phyloP scores from a whole-genome alignment of 2,113 vertebrate species.

The Callospermophilus lateralis region DNA sequence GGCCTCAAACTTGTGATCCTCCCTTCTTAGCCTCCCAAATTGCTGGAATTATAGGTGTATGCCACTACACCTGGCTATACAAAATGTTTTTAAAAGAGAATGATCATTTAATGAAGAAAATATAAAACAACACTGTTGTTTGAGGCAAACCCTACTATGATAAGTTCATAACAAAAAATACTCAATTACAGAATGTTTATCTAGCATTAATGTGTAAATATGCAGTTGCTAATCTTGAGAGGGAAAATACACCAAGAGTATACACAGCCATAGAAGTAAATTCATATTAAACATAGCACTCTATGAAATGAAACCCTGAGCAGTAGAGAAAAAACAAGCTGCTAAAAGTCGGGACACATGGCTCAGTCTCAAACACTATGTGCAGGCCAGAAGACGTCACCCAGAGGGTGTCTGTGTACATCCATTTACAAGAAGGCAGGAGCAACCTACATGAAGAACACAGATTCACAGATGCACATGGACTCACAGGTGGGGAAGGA shows the following conservation, averaged over 20 bases:
- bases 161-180: slow-evolving; percentile 19
- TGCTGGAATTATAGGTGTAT: no score
- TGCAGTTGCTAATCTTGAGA: background rate
- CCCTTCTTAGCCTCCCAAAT: no score
- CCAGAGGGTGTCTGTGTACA: background rate
- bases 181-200: slow-evolving; percentile 11
- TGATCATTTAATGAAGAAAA: slow-evolving; percentile 28
- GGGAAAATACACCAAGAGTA: background rate
- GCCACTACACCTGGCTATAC: background rate
- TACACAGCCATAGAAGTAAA: background rate
- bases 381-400: background rate
- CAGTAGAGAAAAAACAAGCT: background rate
- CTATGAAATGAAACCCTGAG: slow-evolving; percentile 6
- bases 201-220: background rate
- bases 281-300: background rate
- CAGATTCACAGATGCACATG: background rate
- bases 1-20: no score
- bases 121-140: background rate
- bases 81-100: background rate
- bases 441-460: background rate
- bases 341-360: background rate
- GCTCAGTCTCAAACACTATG: background rate
- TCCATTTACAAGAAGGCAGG: background rate
- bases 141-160: slow-evolving; percentile 7
- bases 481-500: background rate